Evolutionary conservation across 2,888 invertebrate species (phyloP), one percentile per base, ranked within the genome.

Genomic region (Catocala nupta): DNA sequence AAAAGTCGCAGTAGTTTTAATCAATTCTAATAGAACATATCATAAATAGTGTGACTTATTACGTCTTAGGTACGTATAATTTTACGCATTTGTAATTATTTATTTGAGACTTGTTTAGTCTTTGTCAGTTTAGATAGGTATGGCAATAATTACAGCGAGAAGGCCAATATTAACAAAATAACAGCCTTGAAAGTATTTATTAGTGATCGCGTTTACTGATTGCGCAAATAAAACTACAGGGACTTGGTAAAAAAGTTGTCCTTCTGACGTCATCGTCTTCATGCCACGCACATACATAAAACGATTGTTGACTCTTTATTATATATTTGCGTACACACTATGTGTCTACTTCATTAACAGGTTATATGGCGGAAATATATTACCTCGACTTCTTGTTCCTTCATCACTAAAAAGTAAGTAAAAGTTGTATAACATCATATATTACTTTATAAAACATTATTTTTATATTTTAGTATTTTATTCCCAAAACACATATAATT

Each of bases 181-280:
- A 13, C 6, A 13, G 45, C 36, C 33, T 13, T 47, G 13, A 50
- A 11, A n/a, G n/a, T 25, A 44, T 16, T 47, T 4, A 47, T 13
- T 47, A 47, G 16, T 6, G 47, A 36, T 45, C 36, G 34, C 13
- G 12, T 65, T 64, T 63, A 62, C 59, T 65, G 54, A 25, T 52
- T 62, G 42, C 60, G 49, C 59, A 75, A 55, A 49, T 49, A 58
- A 58, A 61, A 39, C 33, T 25, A 7, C 33, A 52, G 16, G 59
- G 65, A 60, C 55, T 56, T 50, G 68, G 67, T 63, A 75, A 62
- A 43, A 48, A 55, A 64, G 16, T 5, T 44, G 76, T 67, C 74
- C 73, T 75, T 72, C 73, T 65, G 51, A 16, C 9, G n/a, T 50
- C 59, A 59, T 75, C 65, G 67, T 59, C 53, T 47, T 13, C 36